Evolutionary conservation across 2,113 vertebrate species (phyloP).

Genomic region (Zosterops japonicus): DNA sequence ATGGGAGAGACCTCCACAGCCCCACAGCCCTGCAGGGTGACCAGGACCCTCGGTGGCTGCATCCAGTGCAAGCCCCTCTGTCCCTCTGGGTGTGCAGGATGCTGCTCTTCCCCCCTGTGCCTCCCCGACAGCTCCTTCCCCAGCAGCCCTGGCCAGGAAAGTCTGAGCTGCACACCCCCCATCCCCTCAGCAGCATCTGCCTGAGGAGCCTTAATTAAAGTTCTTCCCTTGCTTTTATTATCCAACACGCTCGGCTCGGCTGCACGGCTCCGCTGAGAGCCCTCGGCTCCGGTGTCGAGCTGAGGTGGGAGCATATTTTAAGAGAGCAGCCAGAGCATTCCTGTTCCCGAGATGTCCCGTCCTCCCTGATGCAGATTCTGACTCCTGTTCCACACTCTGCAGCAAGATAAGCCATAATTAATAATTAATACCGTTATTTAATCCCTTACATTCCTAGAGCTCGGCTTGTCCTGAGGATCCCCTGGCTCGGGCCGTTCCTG

Average conservation of each 20-base stretch:
- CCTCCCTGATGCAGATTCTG: not conserved
- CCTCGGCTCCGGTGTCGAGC: not conserved
- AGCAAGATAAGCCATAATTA: conserved; percentile 47
- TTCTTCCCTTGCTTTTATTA: conserved; percentile 12
- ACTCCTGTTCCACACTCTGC: conserved; percentile 37
- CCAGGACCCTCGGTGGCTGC: fast-evolving
- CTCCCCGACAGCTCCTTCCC: not conserved
- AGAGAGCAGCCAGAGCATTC: conserved; percentile 4
- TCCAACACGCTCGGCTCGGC: not conserved
- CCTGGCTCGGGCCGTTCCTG: fast-evolving
- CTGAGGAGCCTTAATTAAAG: conserved; percentile 42
- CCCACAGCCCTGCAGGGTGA: not conserved
- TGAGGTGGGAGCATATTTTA: conserved; percentile 11
- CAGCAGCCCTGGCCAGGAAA: not conserved
- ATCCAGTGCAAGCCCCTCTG: not conserved
- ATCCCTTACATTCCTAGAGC: not conserved
- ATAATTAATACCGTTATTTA: conserved; percentile 31
- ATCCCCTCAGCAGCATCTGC: not conserved
- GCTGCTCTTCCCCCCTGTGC: fast-evolving
- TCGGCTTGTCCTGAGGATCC: not conserved
- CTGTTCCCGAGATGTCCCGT: conserved; percentile 23
- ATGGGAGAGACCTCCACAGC: no score
- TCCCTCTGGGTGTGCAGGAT: not conserved
- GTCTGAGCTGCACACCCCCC: not conserved
- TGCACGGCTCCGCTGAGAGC: not conserved